These are phyloP conservation scores for Acronicta leporina DNA, from an alignment of 2,888 invertebrate genomes.

Conservation along the genomic window DNA sequence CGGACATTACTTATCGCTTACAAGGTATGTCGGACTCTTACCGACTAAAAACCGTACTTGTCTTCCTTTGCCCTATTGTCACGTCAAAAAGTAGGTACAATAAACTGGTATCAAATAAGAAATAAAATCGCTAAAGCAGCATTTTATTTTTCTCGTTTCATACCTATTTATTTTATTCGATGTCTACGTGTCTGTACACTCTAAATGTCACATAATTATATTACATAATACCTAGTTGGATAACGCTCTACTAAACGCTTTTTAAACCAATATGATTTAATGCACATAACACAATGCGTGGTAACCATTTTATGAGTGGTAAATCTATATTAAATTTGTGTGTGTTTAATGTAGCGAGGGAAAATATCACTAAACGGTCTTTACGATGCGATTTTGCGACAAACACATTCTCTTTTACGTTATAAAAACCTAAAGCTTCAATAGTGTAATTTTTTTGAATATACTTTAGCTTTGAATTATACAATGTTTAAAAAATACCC, in stretches of 20 bases:
- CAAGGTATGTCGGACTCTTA: no score
- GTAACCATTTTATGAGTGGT: conserved; percentile 48
- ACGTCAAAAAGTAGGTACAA: no score
- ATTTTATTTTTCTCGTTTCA: no score
- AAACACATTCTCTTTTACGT: conserved; percentile 26
- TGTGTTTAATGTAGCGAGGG: conserved; percentile 48
- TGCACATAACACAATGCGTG: conserved; percentile 45
- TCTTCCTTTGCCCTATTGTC: no score
- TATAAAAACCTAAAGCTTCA: conserved; percentile 3
- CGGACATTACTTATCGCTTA: no score
- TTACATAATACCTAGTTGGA: conserved; percentile 5
- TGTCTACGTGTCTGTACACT: not conserved
- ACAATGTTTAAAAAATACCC: no score
- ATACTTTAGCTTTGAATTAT: no score
- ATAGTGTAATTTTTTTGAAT: not conserved
- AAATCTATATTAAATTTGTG: conserved; percentile 52
- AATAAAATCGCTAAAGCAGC: no score
- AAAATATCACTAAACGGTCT: conserved; percentile 47
- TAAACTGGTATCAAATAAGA: no score
- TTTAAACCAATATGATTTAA: conserved; percentile 32
- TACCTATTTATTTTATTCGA: not conserved
- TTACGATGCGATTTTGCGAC: conserved; percentile 45
- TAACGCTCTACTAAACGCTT: conserved; percentile 19
- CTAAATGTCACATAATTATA: not conserved
- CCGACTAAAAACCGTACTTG: no score